Conservation (phyloP, 2,113 vertebrate genomes). For the Ailuropoda melanoleuca region DNA sequence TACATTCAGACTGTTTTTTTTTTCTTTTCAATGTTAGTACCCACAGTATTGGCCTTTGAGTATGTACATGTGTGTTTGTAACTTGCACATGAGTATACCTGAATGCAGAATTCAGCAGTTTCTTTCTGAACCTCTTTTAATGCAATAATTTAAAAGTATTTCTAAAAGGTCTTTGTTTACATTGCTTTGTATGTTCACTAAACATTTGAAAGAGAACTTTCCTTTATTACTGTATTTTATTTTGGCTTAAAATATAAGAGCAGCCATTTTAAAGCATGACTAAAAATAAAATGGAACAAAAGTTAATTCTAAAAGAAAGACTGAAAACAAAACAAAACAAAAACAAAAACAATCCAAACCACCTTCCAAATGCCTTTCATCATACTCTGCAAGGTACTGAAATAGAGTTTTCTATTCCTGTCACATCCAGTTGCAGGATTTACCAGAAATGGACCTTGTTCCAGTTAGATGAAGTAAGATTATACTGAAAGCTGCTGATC, state of each 20-base stretch:
- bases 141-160: constrained; percentile 43
- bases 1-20: background rate
- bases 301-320: constrained; percentile 67
- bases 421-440: constrained; percentile 81
- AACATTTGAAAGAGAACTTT: constrained; percentile 58
- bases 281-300: constrained; percentile 68
- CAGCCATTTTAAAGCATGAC: constrained; percentile 36
- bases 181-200: constrained; percentile 65
- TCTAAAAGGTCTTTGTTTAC: constrained; percentile 63
- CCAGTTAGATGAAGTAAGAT: constrained; percentile 81
- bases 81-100: background rate
- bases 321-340: constrained; percentile 32
- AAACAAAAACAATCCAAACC: background rate
- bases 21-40: background rate
- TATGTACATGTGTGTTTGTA: too few relatives aligned
- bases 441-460: constrained; percentile 79
- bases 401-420: constrained; percentile 82
- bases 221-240: constrained; percentile 48
- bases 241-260: constrained; percentile 77
- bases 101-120: background rate
- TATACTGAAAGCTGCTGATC: constrained; percentile 84
- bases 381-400: constrained; percentile 73
- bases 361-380: constrained; percentile 73
- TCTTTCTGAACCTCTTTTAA: background rate
- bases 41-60: background rate